Evolutionary conservation across 2,888 invertebrate species (phyloP), one percentile per base, ranked within the genome.

Genomic region (Callimorpha dominula): DNA sequence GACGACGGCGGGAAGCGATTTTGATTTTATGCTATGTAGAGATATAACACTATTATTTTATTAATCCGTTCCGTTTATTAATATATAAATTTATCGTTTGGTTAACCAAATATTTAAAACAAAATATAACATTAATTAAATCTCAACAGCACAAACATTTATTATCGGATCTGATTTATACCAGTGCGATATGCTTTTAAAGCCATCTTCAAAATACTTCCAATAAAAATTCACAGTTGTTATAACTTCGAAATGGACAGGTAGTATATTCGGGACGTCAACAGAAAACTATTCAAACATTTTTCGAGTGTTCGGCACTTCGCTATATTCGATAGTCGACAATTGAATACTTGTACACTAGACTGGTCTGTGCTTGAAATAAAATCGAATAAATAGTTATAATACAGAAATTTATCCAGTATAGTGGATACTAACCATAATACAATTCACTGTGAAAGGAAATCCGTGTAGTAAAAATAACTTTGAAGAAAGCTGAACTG

Each of bases 291-390:
- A 17, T 40, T 68, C 54, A 72, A 62, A 69, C 12, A 62, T 62
- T 70, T 70, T 62, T 73, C 72, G 76, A 80, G 78, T 78, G 78
- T 20, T 54, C 54, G 11, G n/a, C 75, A 75, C 77, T 81, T 75
- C 70, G 62, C 69, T n/a, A 69, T 67, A 73, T 76, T 79, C 76
- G 68, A 78, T 81, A 76, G 74, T 72, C 74, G 71, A 75, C 72
- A 78, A 71, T 73, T 69, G 68, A 78, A 70, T 70, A 49, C 60
- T 31, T 40, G 75, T 40, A 60, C 49, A 68, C 70, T 62, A 40
- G 42, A 70, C 43, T 65, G 64, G 46, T 7, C n/a, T 40, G 42
- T 60, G 42, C 65, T 65, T 49, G 14, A 57, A 68, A 50, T 15
- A 72, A 78, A 70, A 40, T 57, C 76, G 74, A 65, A 17, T 50